Percentiles rank a stretch among this genome's conserved stretches.
Conservation (phyloP, 2,113 vertebrate genomes). For the Chaetops frenatus region DNA sequence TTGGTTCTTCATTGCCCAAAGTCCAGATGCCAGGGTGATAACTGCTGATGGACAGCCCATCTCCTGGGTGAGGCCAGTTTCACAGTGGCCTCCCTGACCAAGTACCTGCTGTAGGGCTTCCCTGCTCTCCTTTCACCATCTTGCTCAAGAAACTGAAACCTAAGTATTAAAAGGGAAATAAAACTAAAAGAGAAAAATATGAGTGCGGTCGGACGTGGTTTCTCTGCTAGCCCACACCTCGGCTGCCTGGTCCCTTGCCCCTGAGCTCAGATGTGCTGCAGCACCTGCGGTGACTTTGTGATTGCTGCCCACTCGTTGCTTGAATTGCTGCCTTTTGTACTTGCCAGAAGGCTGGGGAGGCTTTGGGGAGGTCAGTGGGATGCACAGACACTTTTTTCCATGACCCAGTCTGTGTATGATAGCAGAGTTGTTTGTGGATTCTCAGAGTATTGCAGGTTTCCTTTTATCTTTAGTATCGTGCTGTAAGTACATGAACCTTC, state of each 20-base stretch:
- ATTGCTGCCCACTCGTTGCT: not conserved
- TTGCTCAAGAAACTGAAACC: not conserved
- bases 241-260: not conserved
- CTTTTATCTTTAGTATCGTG: not conserved
- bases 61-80: not conserved
- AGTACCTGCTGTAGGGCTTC: not conserved
- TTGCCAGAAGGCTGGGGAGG: not conserved
- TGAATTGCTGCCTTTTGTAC: not conserved
- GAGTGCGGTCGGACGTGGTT: not conserved
- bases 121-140: not conserved
- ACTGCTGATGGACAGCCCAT: not conserved
- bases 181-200: not conserved
- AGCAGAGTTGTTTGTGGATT: not conserved
- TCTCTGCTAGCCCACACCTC: not conserved
- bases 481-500: not conserved
- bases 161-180: not conserved
- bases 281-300: not conserved
- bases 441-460: not conserved
- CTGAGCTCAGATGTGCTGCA: not conserved
- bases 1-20: accelerated
- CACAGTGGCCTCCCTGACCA: not conserved
- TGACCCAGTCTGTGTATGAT: not conserved
- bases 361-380: not conserved
- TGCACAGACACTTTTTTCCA: not conserved
- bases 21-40: accelerated